Conservation (phyloP, 2,888 invertebrate genomes). For the Agrochola lota region DNA sequence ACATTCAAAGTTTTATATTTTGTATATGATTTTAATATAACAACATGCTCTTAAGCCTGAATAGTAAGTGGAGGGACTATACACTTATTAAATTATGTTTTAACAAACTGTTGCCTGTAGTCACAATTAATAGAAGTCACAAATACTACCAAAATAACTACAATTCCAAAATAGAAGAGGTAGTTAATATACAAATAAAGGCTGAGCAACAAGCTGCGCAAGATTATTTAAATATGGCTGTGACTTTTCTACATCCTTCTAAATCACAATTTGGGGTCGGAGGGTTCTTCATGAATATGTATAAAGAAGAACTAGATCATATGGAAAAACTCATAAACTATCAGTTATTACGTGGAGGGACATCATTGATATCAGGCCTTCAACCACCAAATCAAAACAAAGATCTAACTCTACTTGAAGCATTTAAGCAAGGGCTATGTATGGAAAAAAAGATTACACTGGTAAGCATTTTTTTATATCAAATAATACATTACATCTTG, state of each 20-base stretch:
- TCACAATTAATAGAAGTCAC: conserved; percentile 7
- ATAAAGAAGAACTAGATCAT: conserved; percentile 74
- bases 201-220: conserved; percentile 76
- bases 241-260: conserved; percentile 71
- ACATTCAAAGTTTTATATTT: neutral
- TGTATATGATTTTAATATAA: conserved; percentile 6
- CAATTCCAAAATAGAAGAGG: conserved; percentile 68
- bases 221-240: conserved; percentile 74
- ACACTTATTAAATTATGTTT: conserved; percentile 11
- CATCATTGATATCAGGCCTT: conserved; percentile 62
- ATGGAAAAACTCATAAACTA: conserved; percentile 75
- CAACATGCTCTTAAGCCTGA: conserved; percentile 1
- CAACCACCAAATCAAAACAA: conserved; percentile 55
- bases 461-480: conserved; percentile 60
- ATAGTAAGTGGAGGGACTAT: conserved; percentile 12
- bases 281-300: conserved; percentile 78
- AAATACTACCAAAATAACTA: conserved; percentile 64
- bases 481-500: neutral
- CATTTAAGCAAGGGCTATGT: conserved; percentile 70
- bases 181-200: conserved; percentile 74
- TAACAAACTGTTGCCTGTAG: conserved; percentile 9
- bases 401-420: conserved; percentile 68
- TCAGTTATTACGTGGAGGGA: conserved; percentile 74
- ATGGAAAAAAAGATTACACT: conserved; percentile 75
- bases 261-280: conserved; percentile 71